Evolutionary conservation across 2,888 invertebrate genomes (phyloP).

Genomic region (Tachina lurida): DNA sequence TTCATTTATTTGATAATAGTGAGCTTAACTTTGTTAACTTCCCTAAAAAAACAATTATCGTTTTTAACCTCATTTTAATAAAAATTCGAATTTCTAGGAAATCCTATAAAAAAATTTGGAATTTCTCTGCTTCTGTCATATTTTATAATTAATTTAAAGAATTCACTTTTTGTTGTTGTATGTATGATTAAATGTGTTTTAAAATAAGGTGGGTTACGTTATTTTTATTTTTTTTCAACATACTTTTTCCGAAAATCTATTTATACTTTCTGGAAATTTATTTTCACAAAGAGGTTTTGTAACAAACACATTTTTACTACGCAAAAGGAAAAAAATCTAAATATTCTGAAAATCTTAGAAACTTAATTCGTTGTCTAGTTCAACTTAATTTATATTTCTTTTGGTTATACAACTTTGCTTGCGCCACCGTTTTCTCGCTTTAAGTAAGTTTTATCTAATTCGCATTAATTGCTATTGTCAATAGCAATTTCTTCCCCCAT

Average conservation of each 20-base stretch:
- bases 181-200: constrained; percentile 61
- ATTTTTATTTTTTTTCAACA: constrained; percentile 51
- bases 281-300: constrained; percentile 53
- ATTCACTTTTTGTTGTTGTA: constrained; percentile 39
- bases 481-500: no score
- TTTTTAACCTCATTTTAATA: constrained; percentile 63
- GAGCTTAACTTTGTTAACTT: constrained; percentile 72
- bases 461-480: not conserved
- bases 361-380: constrained; percentile 61
- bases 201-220: constrained; percentile 71
- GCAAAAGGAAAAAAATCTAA: constrained; percentile 54
- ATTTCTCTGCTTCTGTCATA: constrained; percentile 31
- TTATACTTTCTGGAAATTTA: constrained; percentile 41
- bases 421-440: not conserved
- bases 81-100: constrained; percentile 69
- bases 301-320: constrained; percentile 28
- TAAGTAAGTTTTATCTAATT: not conserved
- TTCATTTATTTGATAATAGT: constrained; percentile 59
- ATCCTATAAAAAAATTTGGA: constrained; percentile 64
- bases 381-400: constrained; percentile 4
- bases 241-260: constrained; percentile 17
- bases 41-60: constrained; percentile 70
- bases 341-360: constrained; percentile 71
- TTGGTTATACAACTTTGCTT: constrained; percentile 19
- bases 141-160: constrained; percentile 52